Percentiles rank a stretch among this genome's conserved stretches.
Conservation (phyloP, 37 sponge, comb jelly and placozoan species). For the Halichondria panicea region DNA sequence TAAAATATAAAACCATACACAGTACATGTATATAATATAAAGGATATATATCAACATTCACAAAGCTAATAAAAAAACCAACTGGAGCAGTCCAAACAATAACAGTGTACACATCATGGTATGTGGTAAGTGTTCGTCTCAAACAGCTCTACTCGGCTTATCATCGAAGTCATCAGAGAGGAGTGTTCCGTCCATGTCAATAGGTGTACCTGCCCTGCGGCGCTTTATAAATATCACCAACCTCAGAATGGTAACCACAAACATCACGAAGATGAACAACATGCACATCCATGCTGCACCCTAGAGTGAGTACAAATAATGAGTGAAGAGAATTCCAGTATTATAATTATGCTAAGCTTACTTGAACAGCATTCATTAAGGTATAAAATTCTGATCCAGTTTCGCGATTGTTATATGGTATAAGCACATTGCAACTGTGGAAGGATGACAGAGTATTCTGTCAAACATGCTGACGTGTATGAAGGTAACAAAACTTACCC, state of each 20-base stretch:
- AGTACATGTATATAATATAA: too few relatives aligned
- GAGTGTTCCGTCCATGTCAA: neutral
- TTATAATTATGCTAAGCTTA: neutral
- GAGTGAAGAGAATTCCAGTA: neutral
- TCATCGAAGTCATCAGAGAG: slow-evolving; percentile 12
- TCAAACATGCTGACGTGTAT: neutral
- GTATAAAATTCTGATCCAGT: neutral
- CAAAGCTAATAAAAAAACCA: too few relatives aligned
- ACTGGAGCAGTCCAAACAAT: too few relatives aligned
- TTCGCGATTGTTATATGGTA: neutral
- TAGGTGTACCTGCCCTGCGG: slow-evolving; percentile 2
- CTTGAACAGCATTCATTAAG: neutral
- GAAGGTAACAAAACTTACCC: too few relatives aligned
- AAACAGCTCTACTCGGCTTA: neutral
- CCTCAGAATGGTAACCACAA: slow-evolving; percentile 27
- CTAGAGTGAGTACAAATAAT: slow-evolving; percentile 3
- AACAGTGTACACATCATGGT: too few relatives aligned
- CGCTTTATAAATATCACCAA: slow-evolving; percentile 30
- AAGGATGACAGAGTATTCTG: too few relatives aligned
- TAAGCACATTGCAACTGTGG: too few relatives aligned
- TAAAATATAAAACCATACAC: too few relatives aligned
- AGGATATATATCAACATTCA: too few relatives aligned
- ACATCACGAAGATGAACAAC: slow-evolving; percentile 25
- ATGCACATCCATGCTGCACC: slow-evolving; percentile 49
- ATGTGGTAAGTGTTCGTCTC: neutral